These are phyloP conservation scores for Acropora tenuis DNA, from an alignment of 64 coral and sea anemone species.

Conservation along the genomic window DNA sequence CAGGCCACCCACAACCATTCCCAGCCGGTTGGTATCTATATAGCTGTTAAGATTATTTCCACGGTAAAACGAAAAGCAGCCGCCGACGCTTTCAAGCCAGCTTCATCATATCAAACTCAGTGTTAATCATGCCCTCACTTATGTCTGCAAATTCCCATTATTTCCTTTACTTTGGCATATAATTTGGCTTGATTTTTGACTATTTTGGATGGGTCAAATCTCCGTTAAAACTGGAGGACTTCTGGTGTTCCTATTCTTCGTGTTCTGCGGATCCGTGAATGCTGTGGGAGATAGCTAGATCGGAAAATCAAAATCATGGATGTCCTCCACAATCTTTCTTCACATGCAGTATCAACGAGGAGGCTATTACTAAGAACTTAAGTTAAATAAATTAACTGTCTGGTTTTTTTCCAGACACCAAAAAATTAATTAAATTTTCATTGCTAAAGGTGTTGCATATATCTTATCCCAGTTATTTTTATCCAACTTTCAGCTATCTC, in stretches of 20 bases:
- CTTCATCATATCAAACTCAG: too few species aligned
- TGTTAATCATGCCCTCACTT: too few species aligned
- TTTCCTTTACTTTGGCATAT: conserved; percentile 22
- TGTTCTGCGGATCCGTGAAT: background rate
- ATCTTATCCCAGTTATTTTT: background rate
- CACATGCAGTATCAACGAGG: conserved; percentile 7
- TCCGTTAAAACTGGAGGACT: background rate
- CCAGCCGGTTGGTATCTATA: background rate
- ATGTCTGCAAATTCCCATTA: too few species aligned
- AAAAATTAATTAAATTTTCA: background rate
- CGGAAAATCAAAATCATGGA: background rate
- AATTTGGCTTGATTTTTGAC: background rate
- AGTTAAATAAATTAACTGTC: background rate
- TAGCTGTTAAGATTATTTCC: too few species aligned
- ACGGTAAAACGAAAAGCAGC: too few species aligned
- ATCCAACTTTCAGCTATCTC: too few species aligned
- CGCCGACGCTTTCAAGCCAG: too few species aligned
- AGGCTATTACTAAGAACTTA: background rate
- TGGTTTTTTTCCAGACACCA: background rate
- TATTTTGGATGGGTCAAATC: conserved; percentile 21
- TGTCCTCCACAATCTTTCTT: background rate
- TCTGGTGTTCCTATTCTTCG: background rate
- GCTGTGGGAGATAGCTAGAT: background rate
- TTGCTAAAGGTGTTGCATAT: background rate
- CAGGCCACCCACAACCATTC: background rate